phyloP scores from a whole-genome alignment of 2,113 vertebrate species.

The Scalopus aquaticus region DNA sequence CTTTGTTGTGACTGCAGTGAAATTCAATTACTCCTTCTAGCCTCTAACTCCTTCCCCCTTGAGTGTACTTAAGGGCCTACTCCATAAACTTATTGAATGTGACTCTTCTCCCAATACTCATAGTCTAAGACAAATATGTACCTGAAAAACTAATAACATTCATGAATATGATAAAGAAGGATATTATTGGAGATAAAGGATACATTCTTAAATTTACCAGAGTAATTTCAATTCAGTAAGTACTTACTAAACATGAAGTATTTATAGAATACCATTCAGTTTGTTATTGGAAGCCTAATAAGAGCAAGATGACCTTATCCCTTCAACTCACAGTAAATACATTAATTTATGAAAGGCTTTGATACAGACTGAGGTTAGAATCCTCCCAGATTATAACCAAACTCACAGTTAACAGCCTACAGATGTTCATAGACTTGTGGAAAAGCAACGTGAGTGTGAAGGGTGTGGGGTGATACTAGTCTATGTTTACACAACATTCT shows the following conservation, averaged over 20 bases:
- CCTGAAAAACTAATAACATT: background rate
- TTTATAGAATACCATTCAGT: background rate
- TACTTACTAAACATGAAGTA: background rate
- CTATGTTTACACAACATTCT: background rate
- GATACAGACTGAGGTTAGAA: background rate
- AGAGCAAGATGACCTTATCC: background rate
- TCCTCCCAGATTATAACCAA: background rate
- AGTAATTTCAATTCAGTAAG: background rate
- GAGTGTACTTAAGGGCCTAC: accelerated
- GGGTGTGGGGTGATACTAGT: background rate
- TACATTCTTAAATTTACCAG: background rate
- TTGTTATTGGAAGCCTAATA: conserved; percentile 3
- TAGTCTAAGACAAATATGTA: background rate
- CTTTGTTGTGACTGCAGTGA: background rate
- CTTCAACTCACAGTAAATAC: background rate
- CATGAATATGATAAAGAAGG: background rate
- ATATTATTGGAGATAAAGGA: background rate
- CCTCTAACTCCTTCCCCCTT: background rate
- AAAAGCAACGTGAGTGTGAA: background rate
- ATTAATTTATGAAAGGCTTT: background rate
- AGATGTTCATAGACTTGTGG: conserved; percentile 33
- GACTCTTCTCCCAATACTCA: background rate
- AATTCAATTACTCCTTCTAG: background rate
- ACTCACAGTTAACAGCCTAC: conserved; percentile 17
- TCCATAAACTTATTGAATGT: background rate